Evolutionary conservation across 1,140 invertebrate genomes (phyloP).

Genomic region (Formica selysi): DNA sequence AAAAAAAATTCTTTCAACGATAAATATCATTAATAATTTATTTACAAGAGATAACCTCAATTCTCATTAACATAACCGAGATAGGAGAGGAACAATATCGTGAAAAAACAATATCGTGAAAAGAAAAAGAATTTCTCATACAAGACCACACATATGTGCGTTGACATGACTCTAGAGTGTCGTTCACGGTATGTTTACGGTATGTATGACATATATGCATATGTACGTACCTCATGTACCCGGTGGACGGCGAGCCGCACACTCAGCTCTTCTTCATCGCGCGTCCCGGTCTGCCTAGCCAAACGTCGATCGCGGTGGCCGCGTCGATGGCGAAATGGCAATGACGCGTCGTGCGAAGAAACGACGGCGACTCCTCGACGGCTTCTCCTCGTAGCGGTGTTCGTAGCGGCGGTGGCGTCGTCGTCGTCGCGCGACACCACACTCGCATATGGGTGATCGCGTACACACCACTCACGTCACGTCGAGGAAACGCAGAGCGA

Average conservation of each 20-base stretch:
- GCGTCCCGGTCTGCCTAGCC: conserved; percentile 15
- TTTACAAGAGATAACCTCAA: no score
- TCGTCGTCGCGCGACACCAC: neutral
- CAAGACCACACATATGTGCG: neutral
- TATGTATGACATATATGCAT: no score
- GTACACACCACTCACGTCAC: neutral
- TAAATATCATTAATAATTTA: no score
- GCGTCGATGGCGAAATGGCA: neutral
- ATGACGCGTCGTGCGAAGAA: conserved; percentile 40
- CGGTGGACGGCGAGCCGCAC: conserved; percentile 42
- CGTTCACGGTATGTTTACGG: neutral
- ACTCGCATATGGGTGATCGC: conserved; percentile 7
- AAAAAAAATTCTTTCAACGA: no score
- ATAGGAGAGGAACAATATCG: neutral
- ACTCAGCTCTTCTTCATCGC: conserved; percentile 77
- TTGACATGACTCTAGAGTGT: neutral
- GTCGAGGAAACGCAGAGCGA: neutral
- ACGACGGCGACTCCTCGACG: conserved; percentile 3
- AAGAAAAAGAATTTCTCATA: neutral
- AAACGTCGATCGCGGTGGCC: neutral
- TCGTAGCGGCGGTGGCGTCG: neutral
- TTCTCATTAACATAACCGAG: no score
- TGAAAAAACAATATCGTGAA: neutral
- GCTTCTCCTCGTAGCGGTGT: neutral
- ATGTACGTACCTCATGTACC: conserved; percentile 67